phyloP scores from a whole-genome alignment of 2,888 invertebrate species.

The Eupsilia transversa region DNA sequence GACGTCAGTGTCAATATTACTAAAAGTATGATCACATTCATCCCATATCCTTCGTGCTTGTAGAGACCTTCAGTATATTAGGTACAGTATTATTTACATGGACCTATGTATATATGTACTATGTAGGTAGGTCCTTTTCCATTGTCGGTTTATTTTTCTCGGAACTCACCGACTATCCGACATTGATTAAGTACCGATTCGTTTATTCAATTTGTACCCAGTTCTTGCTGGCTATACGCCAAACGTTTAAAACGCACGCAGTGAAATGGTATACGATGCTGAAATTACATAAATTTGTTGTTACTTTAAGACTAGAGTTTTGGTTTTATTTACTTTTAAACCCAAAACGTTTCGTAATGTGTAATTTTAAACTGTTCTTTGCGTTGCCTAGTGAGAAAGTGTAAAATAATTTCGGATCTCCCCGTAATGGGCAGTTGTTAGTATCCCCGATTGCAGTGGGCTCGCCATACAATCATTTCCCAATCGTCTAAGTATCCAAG shows the following conservation, averaged over 20 bases:
- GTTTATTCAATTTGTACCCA: slow-evolving; percentile 76
- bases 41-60: not conserved
- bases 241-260: slow-evolving; percentile 71
- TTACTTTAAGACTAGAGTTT: slow-evolving; percentile 52
- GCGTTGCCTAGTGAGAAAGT: not conserved
- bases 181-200: slow-evolving; percentile 75
- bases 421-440: slow-evolving; percentile 26
- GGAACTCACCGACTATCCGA: slow-evolving; percentile 60
- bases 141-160: slow-evolving; percentile 52
- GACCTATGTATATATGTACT: not conserved
- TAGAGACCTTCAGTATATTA: slow-evolving; percentile 12
- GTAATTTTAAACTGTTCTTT: slow-evolving; percentile 9
- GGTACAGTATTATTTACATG: slow-evolving; percentile 10
- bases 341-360: not conserved
- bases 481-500: slow-evolving; percentile 59
- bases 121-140: slow-evolving; percentile 31
- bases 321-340: slow-evolving; percentile 40
- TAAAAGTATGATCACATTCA: not conserved
- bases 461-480: slow-evolving; percentile 53
- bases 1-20: not conserved
- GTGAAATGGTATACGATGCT: slow-evolving; percentile 61
- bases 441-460: slow-evolving; percentile 37
- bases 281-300: slow-evolving; percentile 64
- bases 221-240: slow-evolving; percentile 72
- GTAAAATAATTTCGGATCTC: slow-evolving; percentile 39